A percentile compares a stretch with the other conserved stretches of the same genome.
Conservation (phyloP, 1,140 invertebrate species). For the Phocides pigmalion region DNA sequence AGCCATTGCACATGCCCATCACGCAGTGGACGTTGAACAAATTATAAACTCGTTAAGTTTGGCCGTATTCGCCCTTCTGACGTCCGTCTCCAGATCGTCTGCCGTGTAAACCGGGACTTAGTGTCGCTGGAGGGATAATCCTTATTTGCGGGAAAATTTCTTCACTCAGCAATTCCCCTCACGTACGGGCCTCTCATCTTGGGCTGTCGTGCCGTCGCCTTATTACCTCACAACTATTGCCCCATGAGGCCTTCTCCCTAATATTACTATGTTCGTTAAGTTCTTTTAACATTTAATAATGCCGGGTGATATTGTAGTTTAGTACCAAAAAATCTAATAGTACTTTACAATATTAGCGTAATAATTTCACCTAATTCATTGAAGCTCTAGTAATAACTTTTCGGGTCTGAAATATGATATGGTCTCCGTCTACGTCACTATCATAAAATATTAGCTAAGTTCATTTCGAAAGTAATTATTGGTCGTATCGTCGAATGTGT, state of each 20-base stretch:
- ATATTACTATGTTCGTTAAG: slow-evolving; percentile 19
- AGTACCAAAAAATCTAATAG: too few species aligned
- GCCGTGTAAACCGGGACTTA: slow-evolving; percentile 52
- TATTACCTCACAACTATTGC: slow-evolving; percentile 70
- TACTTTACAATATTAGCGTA: too few species aligned
- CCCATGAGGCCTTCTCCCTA: slow-evolving; percentile 35
- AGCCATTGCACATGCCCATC: slow-evolving; percentile 1
- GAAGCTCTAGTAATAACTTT: too few species aligned
- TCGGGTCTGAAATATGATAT: neutral
- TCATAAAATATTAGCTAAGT: slow-evolving; percentile 1
- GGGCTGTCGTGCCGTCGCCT: slow-evolving; percentile 57
- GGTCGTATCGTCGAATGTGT: slow-evolving; percentile 12
- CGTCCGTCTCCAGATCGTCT: slow-evolving; percentile 39
- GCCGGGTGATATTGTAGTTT: too few species aligned
- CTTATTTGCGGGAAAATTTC: slow-evolving; percentile 52
- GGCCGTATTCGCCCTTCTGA: slow-evolving; percentile 13
- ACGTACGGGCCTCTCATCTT: slow-evolving; percentile 65
- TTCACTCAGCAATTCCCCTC: slow-evolving; percentile 51
- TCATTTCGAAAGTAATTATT: neutral
- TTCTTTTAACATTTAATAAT: too few species aligned
- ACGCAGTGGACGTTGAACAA: slow-evolving; percentile 7
- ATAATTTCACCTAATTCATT: too few species aligned
- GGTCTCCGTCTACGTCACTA: neutral
- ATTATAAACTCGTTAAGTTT: slow-evolving; percentile 15
- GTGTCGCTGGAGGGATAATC: slow-evolving; percentile 58